Conservation (phyloP, 2,797 vertebrate genomes). For the Cossypha heuglini region DNA sequence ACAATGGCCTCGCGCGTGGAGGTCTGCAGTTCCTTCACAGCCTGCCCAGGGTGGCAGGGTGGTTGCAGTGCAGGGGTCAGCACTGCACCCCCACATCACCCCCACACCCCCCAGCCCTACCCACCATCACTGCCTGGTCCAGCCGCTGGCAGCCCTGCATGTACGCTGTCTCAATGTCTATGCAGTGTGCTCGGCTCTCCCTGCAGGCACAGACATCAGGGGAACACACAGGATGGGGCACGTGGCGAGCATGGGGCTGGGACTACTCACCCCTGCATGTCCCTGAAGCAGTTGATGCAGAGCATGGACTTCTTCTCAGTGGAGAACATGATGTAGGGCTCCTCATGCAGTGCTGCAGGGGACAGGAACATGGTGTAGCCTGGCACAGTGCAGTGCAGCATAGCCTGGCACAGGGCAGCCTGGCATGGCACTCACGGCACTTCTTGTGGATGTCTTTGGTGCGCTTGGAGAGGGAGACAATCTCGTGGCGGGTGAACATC, state of each 20-base stretch:
- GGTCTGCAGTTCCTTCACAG: conserved; percentile 85
- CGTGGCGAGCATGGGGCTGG: accelerated
- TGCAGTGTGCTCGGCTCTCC: conserved; percentile 91
- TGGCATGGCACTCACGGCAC: conserved; percentile 79
- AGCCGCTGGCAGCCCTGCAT: conserved; percentile 91
- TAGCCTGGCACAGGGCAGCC: accelerated
- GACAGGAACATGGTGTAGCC: accelerated
- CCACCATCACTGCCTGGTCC: conserved; percentile 92
- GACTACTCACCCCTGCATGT: conserved; percentile 90
- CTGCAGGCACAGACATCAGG: conserved; percentile 55
- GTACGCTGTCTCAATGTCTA: conserved; percentile 93
- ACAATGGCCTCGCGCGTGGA: conserved; percentile 87
- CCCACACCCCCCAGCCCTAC: background rate
- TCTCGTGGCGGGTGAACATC: conserved; percentile 92
- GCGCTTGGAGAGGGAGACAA: conserved; percentile 90
- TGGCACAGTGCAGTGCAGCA: accelerated
- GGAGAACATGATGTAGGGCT: conserved; percentile 94
- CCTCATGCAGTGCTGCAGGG: conserved; percentile 85
- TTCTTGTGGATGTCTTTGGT: conserved; percentile 90
- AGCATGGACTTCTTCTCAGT: conserved; percentile 94
- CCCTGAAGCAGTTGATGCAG: conserved; percentile 96
- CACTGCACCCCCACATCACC: accelerated
- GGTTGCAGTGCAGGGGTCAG: accelerated
- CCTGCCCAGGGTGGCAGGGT: conserved; percentile 6
- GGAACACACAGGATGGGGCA: accelerated